phyloP scores from a whole-genome alignment of 2,797 vertebrate genomes.

The Odontamblyopus lacepedii region DNA sequence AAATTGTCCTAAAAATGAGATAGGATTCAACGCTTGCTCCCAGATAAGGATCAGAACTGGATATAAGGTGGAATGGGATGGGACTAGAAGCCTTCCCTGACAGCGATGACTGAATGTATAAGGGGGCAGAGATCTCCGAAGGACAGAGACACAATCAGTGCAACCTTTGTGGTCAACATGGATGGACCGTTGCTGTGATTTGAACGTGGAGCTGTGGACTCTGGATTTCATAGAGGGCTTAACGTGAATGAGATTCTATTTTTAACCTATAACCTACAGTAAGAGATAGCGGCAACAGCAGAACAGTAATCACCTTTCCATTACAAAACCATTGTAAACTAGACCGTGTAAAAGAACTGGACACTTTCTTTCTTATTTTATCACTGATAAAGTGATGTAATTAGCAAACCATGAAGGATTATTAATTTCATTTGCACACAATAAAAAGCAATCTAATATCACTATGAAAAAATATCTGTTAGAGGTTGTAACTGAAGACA shows the following conservation, averaged over 20 bases:
- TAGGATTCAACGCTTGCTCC: constrained; percentile 61
- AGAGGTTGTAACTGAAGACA: no score
- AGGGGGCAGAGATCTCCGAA: constrained; percentile 36
- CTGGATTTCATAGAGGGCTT: neutral
- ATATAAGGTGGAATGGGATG: constrained; percentile 60
- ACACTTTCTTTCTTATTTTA: no score
- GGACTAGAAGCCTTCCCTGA: constrained; percentile 46
- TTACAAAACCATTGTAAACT: no score
- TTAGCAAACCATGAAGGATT: no score
- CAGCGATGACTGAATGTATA: constrained; percentile 38
- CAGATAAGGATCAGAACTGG: constrained; percentile 71
- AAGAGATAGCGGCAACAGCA: neutral
- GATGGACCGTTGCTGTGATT: constrained; percentile 29
- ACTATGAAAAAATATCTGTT: no score
- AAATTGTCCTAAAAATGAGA: constrained; percentile 61
- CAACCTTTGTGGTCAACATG: constrained; percentile 37
- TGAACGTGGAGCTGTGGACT: constrained; percentile 10
- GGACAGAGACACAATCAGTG: constrained; percentile 49
- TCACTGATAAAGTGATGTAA: no score
- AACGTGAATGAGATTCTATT: constrained; percentile 3
- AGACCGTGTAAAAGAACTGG: no score
- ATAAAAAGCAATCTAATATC: no score
- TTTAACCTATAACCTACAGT: constrained; percentile 18
- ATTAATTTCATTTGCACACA: no score
- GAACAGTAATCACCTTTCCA: neutral